These are phyloP conservation scores for Chelidonichthys spinosus DNA, from an alignment of 2,797 vertebrate genomes.

Conservation along the genomic window DNA sequence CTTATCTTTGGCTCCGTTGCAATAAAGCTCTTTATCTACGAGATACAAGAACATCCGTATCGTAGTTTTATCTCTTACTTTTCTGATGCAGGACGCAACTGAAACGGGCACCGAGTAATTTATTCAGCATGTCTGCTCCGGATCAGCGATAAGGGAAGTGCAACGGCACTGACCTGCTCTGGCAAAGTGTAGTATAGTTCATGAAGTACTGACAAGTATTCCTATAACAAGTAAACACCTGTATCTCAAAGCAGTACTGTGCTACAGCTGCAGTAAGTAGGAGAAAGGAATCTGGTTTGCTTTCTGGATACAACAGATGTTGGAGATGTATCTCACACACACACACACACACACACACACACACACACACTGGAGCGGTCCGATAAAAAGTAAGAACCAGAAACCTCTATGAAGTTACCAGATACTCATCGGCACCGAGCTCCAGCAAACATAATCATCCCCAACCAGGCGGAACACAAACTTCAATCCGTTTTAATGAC, in stretches of 20 bases:
- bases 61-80: conserved; percentile 22
- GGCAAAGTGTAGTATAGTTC: background rate
- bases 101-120: conserved; percentile 23
- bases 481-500: background rate
- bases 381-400: background rate
- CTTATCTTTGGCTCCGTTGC: conserved; percentile 49
- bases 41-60: conserved; percentile 35
- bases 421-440: background rate
- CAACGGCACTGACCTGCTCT: background rate
- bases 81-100: conserved; percentile 26
- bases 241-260: background rate
- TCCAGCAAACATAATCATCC: background rate
- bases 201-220: background rate
- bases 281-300: too few relatives aligned
- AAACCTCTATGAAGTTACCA: background rate
- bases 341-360: too few relatives aligned
- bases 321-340: background rate
- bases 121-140: background rate
- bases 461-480: background rate
- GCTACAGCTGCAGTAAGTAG: background rate
- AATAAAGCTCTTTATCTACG: conserved; percentile 35
- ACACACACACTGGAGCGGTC: too few relatives aligned
- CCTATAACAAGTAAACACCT: background rate
- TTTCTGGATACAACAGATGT: background rate
- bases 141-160: background rate